Conservation (phyloP, 1,140 invertebrate genomes). For the Oryzaephilus surinamensis region DNA sequence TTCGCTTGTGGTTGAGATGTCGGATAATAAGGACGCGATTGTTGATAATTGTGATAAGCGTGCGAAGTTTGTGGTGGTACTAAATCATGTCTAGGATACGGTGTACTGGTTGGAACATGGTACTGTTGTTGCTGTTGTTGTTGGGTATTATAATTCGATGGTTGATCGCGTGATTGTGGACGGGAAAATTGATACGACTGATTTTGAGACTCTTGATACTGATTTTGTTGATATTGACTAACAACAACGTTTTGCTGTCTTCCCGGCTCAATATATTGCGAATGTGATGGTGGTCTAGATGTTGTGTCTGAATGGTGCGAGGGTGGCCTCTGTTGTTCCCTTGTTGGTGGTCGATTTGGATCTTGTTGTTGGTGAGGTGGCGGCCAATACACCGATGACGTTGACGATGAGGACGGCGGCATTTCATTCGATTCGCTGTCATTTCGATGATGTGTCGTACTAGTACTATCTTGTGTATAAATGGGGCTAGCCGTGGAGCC, state of each 20-base stretch:
- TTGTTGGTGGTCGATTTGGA: conserved; percentile 9
- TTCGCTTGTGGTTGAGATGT: conserved; percentile 13
- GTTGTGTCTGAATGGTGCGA: conserved; percentile 23
- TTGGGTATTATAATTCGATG: conserved; percentile 23
- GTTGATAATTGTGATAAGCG: conserved; percentile 17
- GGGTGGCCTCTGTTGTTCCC: conserved; percentile 24
- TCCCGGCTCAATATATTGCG: no score
- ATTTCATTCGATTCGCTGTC: conserved; percentile 5
- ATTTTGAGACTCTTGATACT: conserved; percentile 11
- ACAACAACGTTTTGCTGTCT: conserved; percentile 7
- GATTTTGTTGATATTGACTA: conserved; percentile 1
- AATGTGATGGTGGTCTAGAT: conserved; percentile 22
- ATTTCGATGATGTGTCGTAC: conserved; percentile 3
- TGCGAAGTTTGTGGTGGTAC: conserved; percentile 29
- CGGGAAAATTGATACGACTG: conserved; percentile 23
- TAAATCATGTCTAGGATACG: conserved; percentile 14
- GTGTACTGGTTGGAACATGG: conserved; percentile 16
- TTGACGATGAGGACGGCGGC: conserved; percentile 9
- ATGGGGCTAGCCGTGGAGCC: conserved; percentile 38
- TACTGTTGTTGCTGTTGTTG: conserved; percentile 22
- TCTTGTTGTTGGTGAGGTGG: conserved; percentile 12
- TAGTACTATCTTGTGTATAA: conserved; percentile 11
- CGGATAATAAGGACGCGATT: conserved; percentile 21
- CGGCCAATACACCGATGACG: conserved; percentile 9
- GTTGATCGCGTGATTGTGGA: conserved; percentile 21